Conservation (phyloP, 2,888 invertebrate species). For the Anthophora plumipes region DNA sequence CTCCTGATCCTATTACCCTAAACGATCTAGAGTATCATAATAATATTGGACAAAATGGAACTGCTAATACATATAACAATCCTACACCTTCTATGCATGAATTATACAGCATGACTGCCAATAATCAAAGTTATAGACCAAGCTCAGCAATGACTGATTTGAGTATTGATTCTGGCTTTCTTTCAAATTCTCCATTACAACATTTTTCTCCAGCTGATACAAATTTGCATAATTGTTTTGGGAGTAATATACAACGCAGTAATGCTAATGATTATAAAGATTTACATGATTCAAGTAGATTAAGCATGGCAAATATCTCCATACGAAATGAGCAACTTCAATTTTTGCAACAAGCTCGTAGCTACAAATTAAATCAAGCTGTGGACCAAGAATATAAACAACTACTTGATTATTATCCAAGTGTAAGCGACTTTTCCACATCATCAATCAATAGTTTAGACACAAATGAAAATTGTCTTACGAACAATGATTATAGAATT, state of each 20-base stretch:
- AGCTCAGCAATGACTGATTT: constrained; percentile 81
- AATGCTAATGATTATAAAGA: constrained; percentile 79
- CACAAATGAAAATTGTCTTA: constrained; percentile 71
- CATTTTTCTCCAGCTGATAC: constrained; percentile 81
- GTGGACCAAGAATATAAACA: constrained; percentile 79
- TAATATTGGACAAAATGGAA: constrained; percentile 65
- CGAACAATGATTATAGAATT: constrained; percentile 75
- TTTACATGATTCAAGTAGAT: constrained; percentile 73
- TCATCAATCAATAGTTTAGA: constrained; percentile 70
- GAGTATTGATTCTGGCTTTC: constrained; percentile 79
- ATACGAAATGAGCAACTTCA: constrained; percentile 76
- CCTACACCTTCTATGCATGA: constrained; percentile 78
- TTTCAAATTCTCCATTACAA: constrained; percentile 80
- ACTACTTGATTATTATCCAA: constrained; percentile 74
- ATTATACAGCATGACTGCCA: constrained; percentile 72
- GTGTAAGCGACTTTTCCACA: constrained; percentile 73
- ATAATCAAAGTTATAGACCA: constrained; percentile 75
- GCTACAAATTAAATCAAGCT: constrained; percentile 77
- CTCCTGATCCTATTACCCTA: constrained; percentile 70
- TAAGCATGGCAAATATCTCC: constrained; percentile 70
- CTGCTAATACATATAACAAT: constrained; percentile 73
- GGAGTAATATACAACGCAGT: constrained; percentile 75
- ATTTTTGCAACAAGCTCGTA: constrained; percentile 70
- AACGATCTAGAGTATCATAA: constrained; percentile 74
- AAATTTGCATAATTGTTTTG: constrained; percentile 77